Percentiles rank a stretch among this genome's conserved stretches.
phyloP scores from a whole-genome alignment of 2,888 invertebrate genomes.

The Stenolophus ochropezus region DNA sequence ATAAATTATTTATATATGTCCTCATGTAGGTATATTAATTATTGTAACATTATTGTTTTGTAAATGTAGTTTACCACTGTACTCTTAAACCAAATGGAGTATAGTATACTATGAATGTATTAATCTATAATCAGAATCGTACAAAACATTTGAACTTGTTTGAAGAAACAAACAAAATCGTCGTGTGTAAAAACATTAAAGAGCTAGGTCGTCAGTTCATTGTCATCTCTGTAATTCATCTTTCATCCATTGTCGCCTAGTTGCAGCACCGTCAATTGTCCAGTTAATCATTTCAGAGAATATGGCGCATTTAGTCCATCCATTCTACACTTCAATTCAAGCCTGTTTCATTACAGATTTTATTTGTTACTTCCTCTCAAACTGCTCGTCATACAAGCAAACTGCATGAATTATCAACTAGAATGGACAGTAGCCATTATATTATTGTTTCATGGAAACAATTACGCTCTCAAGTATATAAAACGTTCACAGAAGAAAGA shows the following conservation, averaged over 20 bases:
- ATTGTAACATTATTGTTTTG: too few relatives aligned
- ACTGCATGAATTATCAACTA: constrained; percentile 40
- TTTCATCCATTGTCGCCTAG: constrained; percentile 13
- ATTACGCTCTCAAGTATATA: constrained; percentile 43
- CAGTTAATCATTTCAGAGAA: constrained; percentile 49
- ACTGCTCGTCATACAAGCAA: constrained; percentile 39
- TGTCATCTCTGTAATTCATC: constrained; percentile 29
- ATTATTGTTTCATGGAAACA: constrained; percentile 49
- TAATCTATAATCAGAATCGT: too few relatives aligned
- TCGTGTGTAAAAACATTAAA: constrained; percentile 19
- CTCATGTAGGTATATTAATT: too few relatives aligned
- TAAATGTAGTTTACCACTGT: too few relatives aligned
- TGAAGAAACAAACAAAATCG: constrained; percentile 5
- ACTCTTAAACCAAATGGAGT: too few relatives aligned
- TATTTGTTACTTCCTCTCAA: constrained; percentile 52
- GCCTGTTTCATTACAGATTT: constrained; percentile 39
- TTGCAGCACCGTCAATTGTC: constrained; percentile 31
- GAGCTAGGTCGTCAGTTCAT: constrained; percentile 30
- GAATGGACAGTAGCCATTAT: constrained; percentile 45
- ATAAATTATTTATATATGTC: too few relatives aligned
- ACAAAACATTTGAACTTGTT: background rate
- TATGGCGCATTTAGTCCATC: background rate
- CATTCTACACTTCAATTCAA: constrained; percentile 36
- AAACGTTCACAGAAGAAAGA: constrained; percentile 49
- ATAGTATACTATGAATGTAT: too few relatives aligned